Evolutionary conservation across 2,113 vertebrate genomes (phyloP).

Genomic region (Heptranchias perlo): DNA sequence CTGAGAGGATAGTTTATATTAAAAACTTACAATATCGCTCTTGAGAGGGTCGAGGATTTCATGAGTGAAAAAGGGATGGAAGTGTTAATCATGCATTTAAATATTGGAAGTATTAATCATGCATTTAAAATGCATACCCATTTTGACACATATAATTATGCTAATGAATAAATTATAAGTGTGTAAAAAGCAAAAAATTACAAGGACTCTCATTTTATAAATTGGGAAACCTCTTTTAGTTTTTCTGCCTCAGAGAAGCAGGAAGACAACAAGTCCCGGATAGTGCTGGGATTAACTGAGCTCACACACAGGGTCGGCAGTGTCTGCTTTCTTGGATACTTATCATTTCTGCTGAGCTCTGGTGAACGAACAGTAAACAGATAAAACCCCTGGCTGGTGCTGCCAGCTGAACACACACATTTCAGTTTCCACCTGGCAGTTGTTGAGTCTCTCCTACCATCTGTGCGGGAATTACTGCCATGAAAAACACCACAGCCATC

Average conservation of each 20-base stretch:
- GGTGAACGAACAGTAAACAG: slow-evolving; percentile 15
- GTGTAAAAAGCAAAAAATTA: neutral
- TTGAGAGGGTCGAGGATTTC: neutral
- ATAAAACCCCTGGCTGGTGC: neutral
- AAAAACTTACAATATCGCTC: neutral
- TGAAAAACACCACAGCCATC: slow-evolving; percentile 31
- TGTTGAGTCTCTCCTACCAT: slow-evolving; percentile 28
- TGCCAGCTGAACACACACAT: slow-evolving; percentile 29
- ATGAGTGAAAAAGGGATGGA: neutral
- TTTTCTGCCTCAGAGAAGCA: neutral
- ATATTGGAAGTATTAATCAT: neutral
- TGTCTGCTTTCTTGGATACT: slow-evolving; percentile 1
- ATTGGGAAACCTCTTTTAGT: neutral
- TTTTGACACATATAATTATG: neutral
- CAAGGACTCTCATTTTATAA: neutral
- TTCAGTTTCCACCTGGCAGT: slow-evolving; percentile 30
- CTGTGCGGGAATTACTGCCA: slow-evolving; percentile 8
- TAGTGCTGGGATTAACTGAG: neutral
- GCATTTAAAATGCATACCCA: neutral
- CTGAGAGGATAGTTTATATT: neutral
- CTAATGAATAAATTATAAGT: neutral
- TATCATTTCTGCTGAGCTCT: slow-evolving; percentile 26
- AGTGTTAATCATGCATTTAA: neutral
- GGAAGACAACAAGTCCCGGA: neutral
- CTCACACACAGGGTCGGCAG: neutral